These are phyloP conservation scores for Dendroctonus valens DNA, from an alignment of 1,140 invertebrate genomes.

Conservation along the genomic window DNA sequence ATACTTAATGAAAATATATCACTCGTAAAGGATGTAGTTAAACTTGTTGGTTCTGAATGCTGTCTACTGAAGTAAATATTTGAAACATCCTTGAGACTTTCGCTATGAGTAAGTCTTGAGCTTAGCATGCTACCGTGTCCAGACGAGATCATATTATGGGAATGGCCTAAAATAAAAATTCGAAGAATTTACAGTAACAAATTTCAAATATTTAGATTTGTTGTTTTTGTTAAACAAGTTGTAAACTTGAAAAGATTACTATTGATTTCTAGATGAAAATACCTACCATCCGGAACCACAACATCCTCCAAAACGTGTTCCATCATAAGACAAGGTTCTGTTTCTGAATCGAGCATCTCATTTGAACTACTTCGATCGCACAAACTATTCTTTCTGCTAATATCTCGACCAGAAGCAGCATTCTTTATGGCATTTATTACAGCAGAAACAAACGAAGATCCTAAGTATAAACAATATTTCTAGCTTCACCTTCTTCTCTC, in stretches of 20 bases:
- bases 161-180: conserved; percentile 51
- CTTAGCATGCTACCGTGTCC: conserved; percentile 48
- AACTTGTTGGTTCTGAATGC: conserved; percentile 55
- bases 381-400: conserved; percentile 26
- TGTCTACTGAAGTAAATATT: conserved; percentile 63
- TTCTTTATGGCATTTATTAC: conserved; percentile 67
- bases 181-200: background rate
- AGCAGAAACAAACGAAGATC: conserved; percentile 64
- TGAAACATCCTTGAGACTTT: conserved; percentile 66
- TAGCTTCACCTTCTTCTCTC: background rate
- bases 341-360: conserved; percentile 73
- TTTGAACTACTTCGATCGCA: conserved; percentile 46
- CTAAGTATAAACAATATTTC: conserved; percentile 31
- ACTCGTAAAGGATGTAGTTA: conserved; percentile 44
- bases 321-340: conserved; percentile 76
- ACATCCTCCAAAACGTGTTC: conserved; percentile 70
- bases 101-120: conserved; percentile 50
- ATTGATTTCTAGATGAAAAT: background rate
- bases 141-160: conserved; percentile 68
- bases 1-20: conserved; percentile 50
- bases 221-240: background rate
- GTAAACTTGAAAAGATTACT: background rate
- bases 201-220: background rate
- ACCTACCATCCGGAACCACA: conserved; percentile 56
- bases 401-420: conserved; percentile 50